Conservation (phyloP, 2,888 invertebrate genomes). For the Dasysyrphus albostriatus region DNA sequence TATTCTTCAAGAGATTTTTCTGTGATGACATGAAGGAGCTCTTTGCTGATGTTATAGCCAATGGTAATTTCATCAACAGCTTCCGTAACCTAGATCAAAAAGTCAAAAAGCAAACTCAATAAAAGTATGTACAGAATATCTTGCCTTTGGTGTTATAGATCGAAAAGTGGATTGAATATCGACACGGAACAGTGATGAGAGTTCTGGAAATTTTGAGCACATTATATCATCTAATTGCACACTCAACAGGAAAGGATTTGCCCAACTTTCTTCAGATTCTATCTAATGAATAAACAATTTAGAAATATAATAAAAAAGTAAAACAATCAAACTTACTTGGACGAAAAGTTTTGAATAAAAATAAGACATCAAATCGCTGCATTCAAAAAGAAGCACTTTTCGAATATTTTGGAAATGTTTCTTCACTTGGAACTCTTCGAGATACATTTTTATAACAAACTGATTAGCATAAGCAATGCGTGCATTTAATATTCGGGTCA, state of each 20-base stretch:
- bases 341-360: slow-evolving; percentile 85
- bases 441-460: slow-evolving; percentile 84
- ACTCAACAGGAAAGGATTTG: slow-evolving; percentile 83
- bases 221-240: slow-evolving; percentile 84
- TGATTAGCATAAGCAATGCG: slow-evolving; percentile 83
- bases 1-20: slow-evolving; percentile 79
- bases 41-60: slow-evolving; percentile 79
- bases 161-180: slow-evolving; percentile 78
- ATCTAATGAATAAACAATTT: slow-evolving; percentile 79
- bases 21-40: slow-evolving; percentile 80
- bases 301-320: not conserved
- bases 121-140: not conserved
- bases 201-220: slow-evolving; percentile 82
- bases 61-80: slow-evolving; percentile 80
- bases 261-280: slow-evolving; percentile 84
- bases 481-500: slow-evolving; percentile 83
- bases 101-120: not conserved
- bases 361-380: slow-evolving; percentile 85
- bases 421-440: slow-evolving; percentile 84
- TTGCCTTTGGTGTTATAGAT: slow-evolving; percentile 78
- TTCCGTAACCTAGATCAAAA: slow-evolving; percentile 77
- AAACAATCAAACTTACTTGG: slow-evolving; percentile 80
- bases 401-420: slow-evolving; percentile 84
- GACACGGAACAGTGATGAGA: slow-evolving; percentile 79
- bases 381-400: slow-evolving; percentile 85